Evolutionary conservation across 2,888 invertebrate species (phyloP).

Genomic region (Plebejus melissa): DNA sequence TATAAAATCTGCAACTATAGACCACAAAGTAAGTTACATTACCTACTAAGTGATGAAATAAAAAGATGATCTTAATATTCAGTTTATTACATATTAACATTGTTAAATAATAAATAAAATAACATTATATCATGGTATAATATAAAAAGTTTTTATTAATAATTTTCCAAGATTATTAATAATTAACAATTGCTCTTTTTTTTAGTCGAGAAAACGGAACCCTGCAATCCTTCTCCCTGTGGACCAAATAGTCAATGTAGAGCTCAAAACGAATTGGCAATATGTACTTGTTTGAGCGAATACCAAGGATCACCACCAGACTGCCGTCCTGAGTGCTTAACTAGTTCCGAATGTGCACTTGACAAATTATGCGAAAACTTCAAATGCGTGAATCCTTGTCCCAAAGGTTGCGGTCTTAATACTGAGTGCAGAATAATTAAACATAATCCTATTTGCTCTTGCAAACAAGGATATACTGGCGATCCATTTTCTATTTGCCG

Average conservation of each 20-base stretch:
- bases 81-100: background rate
- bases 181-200: conserved; percentile 31
- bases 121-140: background rate
- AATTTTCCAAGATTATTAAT: background rate
- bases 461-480: conserved; percentile 80
- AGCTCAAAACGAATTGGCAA: conserved; percentile 78
- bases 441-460: conserved; percentile 85
- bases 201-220: conserved; percentile 60
- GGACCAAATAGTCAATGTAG: conserved; percentile 85
- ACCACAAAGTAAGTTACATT: conserved; percentile 73
- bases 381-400: conserved; percentile 86
- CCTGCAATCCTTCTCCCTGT: conserved; percentile 86
- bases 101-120: background rate
- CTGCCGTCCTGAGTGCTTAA: conserved; percentile 84
- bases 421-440: conserved; percentile 85
- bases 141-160: background rate
- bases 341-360: conserved; percentile 82
- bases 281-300: conserved; percentile 84
- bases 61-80: background rate
- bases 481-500: conserved; percentile 81
- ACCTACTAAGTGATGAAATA: conserved; percentile 6
- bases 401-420: conserved; percentile 84
- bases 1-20: conserved; percentile 80
- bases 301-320: conserved; percentile 84
- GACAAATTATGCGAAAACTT: conserved; percentile 84